Percentiles rank a stretch among this genome's conserved stretches.
Evolutionary conservation across 1,140 invertebrate genomes (phyloP).

Genomic region (Drosophila seguyi): DNA sequence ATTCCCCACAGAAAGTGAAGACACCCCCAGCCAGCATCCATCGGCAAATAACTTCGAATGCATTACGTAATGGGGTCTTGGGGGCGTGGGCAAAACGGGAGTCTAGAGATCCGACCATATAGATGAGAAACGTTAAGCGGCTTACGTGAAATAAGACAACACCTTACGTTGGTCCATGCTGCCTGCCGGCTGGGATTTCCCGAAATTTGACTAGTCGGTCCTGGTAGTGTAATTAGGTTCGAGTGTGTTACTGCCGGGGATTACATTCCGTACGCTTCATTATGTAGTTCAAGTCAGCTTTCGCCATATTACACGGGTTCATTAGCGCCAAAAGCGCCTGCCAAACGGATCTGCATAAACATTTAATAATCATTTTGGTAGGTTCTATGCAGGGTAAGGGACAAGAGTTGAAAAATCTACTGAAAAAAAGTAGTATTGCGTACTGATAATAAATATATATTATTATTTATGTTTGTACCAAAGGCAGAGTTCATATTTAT

Average conservation of each 20-base stretch:
- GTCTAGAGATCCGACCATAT: constrained; percentile 1
- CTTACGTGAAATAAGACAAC: constrained; percentile 69
- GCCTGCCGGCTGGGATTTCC: constrained; percentile 31
- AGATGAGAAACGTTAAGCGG: constrained; percentile 29
- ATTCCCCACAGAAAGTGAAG: constrained; percentile 22
- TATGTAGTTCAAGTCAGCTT: constrained; percentile 12
- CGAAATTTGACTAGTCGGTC: constrained; percentile 46
- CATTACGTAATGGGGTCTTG: constrained; percentile 47
- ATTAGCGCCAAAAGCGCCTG: constrained; percentile 11
- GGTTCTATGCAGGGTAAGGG: no score
- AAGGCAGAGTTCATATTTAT: not conserved
- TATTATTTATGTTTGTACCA: no score
- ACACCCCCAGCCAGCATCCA: not conserved
- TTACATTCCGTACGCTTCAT: constrained; percentile 28
- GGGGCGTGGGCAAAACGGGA: not conserved
- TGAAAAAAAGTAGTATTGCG: not conserved
- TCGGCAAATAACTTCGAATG: constrained; percentile 47
- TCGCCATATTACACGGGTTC: constrained; percentile 12
- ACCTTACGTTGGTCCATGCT: constrained; percentile 55
- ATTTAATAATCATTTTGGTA: not conserved
- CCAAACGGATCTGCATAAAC: not conserved
- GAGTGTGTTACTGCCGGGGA: constrained; percentile 36
- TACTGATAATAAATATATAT: no score
- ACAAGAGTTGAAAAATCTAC: not conserved
- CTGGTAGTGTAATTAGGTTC: constrained; percentile 50